Evolutionary conservation across 1,140 invertebrate species (phyloP).

Genomic region (Popillia japonica): DNA sequence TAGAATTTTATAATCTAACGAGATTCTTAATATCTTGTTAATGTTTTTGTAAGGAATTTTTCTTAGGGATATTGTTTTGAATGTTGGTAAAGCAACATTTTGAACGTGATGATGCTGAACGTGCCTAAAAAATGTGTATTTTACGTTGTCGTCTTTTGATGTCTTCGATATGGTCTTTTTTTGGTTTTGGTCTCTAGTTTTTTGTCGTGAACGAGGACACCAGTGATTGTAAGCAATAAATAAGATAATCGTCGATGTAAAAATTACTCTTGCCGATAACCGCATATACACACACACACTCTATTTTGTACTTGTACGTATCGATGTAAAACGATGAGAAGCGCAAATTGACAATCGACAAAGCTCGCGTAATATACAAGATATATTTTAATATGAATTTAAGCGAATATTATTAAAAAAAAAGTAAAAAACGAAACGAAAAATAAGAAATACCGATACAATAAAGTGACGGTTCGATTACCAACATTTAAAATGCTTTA

Average conservation of each 20-base stretch:
- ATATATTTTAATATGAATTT: conserved; percentile 18
- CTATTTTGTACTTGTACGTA: background rate
- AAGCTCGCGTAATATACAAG: conserved; percentile 7
- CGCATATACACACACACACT: too few species aligned
- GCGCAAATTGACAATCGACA: conserved; percentile 4
- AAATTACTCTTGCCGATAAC: too few species aligned
- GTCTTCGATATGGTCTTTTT: background rate
- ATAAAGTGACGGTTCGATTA: background rate
- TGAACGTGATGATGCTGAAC: background rate
- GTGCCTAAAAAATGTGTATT: background rate
- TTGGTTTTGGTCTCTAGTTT: background rate
- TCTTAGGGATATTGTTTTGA: conserved; percentile 6
- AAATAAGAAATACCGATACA: too few species aligned
- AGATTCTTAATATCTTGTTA: background rate
- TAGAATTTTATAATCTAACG: too few species aligned
- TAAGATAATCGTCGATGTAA: conserved; percentile 11
- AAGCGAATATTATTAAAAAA: background rate
- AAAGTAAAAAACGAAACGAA: too few species aligned
- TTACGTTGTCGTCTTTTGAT: conserved; percentile 4
- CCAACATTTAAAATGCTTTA: conserved; percentile 26
- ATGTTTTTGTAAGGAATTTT: too few species aligned
- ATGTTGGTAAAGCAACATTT: conserved; percentile 27
- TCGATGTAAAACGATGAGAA: background rate
- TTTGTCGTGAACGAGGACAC: conserved; percentile 1
- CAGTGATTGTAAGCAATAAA: conserved; percentile 31